Evolutionary conservation across 2,113 vertebrate species (phyloP).

Genomic region (Coturnix japonica): DNA sequence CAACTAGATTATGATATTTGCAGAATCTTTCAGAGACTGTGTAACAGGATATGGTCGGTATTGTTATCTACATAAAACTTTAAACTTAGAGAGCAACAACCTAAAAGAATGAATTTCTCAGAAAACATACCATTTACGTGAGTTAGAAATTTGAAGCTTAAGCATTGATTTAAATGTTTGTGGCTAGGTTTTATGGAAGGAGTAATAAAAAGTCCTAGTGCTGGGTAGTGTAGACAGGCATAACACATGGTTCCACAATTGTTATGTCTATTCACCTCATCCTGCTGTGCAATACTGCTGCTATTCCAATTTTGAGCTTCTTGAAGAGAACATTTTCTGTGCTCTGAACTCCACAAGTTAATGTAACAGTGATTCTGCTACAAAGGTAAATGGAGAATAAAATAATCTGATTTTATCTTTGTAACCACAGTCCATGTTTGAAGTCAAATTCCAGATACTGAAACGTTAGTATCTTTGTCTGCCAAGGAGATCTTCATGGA

Average conservation of each 20-base stretch:
- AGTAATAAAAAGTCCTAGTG: neutral
- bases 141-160: neutral
- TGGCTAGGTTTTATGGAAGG: neutral
- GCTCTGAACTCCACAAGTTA: neutral
- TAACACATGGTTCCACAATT: neutral
- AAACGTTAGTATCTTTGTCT: conserved; percentile 16
- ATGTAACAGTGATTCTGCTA: neutral
- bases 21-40: conserved; percentile 39
- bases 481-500: neutral
- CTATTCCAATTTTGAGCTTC: neutral
- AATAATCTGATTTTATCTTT: neutral
- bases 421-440: neutral
- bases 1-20: neutral
- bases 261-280: neutral
- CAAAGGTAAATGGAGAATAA: conserved; percentile 16
- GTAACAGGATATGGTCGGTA: conserved; percentile 55
- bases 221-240: neutral
- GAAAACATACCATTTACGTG: neutral
- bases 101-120: conserved; percentile 2
- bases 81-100: neutral
- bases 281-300: neutral
- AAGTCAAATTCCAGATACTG: conserved; percentile 4
- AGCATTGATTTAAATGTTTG: neutral
- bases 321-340: neutral
- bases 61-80: conserved; percentile 18